phyloP scores from a whole-genome alignment of 2,888 invertebrate species.

The Parelbella ahira region DNA sequence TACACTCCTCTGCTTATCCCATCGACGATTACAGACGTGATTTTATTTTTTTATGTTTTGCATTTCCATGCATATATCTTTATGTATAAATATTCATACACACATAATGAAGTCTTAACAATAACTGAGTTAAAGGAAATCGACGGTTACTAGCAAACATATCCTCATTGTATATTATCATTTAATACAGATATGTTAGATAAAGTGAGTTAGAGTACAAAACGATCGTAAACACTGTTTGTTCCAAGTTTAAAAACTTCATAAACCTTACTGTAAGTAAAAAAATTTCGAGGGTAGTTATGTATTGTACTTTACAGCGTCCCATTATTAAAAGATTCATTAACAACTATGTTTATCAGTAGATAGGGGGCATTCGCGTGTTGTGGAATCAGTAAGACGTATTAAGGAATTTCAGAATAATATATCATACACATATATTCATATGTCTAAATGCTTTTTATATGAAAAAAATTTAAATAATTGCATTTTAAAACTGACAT shows the following conservation, averaged over 20 bases:
- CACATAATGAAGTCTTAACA: background rate
- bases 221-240: slow-evolving; percentile 12
- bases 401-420: too few relatives aligned
- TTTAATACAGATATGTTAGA: slow-evolving; percentile 19
- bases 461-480: too few relatives aligned
- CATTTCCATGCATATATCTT: background rate
- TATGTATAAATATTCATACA: background rate
- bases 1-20: too few relatives aligned
- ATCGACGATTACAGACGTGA: too few relatives aligned
- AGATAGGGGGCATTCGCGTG: too few relatives aligned
- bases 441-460: too few relatives aligned
- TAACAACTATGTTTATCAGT: background rate
- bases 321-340: slow-evolving; percentile 3
- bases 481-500: too few relatives aligned
- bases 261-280: slow-evolving; percentile 17
- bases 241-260: slow-evolving; percentile 11
- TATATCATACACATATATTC: too few relatives aligned
- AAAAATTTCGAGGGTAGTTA: slow-evolving; percentile 5
- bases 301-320: slow-evolving; percentile 9
- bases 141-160: background rate
- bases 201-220: slow-evolving; percentile 20
- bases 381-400: too few relatives aligned
- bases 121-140: slow-evolving; percentile 9
- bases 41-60: background rate
- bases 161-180: background rate